Conservation (phyloP, 1,140 invertebrate genomes). For the Phymorhynchus buccinoides region DNA sequence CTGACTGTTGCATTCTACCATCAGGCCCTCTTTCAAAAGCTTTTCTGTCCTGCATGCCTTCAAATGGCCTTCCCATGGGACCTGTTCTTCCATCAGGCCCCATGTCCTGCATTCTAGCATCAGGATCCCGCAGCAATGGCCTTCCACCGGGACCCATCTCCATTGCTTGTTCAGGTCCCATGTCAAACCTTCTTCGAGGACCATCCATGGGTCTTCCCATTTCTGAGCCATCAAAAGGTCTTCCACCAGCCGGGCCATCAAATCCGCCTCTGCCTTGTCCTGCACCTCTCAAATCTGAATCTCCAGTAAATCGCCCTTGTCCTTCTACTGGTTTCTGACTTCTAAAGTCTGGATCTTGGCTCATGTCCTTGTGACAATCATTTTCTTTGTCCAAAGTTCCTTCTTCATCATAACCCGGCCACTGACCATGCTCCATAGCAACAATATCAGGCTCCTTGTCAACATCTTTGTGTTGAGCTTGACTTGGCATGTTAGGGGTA, state of each 20-base stretch:
- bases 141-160: constrained; percentile 23
- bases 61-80: constrained; percentile 16
- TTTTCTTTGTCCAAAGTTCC: background rate
- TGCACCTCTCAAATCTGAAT: constrained; percentile 34
- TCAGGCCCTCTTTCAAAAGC: constrained; percentile 14
- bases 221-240: constrained; percentile 29
- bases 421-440: constrained; percentile 29
- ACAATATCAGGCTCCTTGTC: background rate
- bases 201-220: background rate
- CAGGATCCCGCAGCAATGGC: background rate
- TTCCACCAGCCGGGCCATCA: constrained; percentile 23
- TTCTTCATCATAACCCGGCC: constrained; percentile 31
- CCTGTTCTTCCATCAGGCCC: background rate
- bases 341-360: constrained; percentile 31
- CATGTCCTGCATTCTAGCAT: background rate
- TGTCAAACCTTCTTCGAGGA: background rate
- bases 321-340: constrained; percentile 25
- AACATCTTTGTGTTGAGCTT: background rate
- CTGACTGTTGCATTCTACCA: background rate
- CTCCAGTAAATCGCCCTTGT: constrained; percentile 31
- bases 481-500: constrained; percentile 23
- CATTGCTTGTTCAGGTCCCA: background rate
- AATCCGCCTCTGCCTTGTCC: background rate
- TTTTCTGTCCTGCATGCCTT: background rate
- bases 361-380: background rate